These are phyloP conservation scores for Mythimna vitellina DNA, from an alignment of 2,888 invertebrate genomes.

Conservation along the genomic window DNA sequence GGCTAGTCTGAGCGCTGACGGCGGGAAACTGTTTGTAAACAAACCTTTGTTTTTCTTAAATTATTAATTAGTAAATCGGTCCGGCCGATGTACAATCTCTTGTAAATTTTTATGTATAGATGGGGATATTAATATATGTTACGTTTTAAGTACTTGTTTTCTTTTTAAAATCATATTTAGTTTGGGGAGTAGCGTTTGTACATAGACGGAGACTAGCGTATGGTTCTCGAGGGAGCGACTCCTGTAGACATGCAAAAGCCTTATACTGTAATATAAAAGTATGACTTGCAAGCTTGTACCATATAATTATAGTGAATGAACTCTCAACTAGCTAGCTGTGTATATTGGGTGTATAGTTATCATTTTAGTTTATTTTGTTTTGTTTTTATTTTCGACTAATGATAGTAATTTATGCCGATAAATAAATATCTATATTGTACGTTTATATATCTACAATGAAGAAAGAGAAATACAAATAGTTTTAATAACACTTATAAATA, in stretches of 20 bases:
- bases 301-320: constrained; percentile 85
- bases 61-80: constrained; percentile 81
- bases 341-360: constrained; percentile 90
- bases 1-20: constrained; percentile 68
- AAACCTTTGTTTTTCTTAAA: constrained; percentile 74
- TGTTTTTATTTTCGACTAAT: constrained; percentile 86
- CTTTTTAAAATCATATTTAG: constrained; percentile 74
- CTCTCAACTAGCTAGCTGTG: constrained; percentile 87
- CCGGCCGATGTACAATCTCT: constrained; percentile 86
- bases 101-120: constrained; percentile 90
- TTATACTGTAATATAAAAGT: constrained; percentile 85
- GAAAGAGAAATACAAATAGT: constrained; percentile 89
- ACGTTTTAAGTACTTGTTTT: constrained; percentile 80
- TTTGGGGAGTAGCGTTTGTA: constrained; percentile 76
- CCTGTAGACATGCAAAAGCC: constrained; percentile 84
- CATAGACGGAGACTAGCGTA: constrained; percentile 73
- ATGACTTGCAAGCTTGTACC: constrained; percentile 85
- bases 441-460: constrained; percentile 84
- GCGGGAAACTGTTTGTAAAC: constrained; percentile 68
- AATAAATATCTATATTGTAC: constrained; percentile 87
- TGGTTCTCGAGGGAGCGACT: constrained; percentile 70
- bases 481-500: constrained; percentile 88
- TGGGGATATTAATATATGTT: constrained; percentile 90
- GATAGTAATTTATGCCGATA: constrained; percentile 89
- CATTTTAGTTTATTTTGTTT: constrained; percentile 82